phyloP scores from a whole-genome alignment of 1,140 invertebrate genomes.

The Drosophila fuyamai region DNA sequence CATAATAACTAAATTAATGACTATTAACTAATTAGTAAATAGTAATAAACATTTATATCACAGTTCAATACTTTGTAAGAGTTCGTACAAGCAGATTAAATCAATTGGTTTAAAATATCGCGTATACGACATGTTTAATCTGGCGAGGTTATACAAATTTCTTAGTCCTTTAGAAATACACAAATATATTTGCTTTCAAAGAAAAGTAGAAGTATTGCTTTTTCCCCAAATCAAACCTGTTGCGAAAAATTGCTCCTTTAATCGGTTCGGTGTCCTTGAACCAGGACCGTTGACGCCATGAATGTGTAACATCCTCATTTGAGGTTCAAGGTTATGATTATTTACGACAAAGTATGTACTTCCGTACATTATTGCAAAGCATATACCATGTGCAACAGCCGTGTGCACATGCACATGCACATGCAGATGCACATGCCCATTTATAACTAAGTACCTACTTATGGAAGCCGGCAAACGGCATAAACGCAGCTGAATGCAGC shows the following conservation, averaged over 20 bases:
- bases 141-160: too few relatives aligned
- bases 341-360: slow-evolving; percentile 44
- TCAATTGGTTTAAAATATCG: background rate
- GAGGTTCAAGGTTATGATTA: slow-evolving; percentile 59
- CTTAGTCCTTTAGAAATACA: too few relatives aligned
- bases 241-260: slow-evolving; percentile 3
- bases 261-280: slow-evolving; percentile 27
- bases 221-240: background rate
- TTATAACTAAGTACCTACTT: slow-evolving; percentile 51
- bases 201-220: too few relatives aligned
- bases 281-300: slow-evolving; percentile 24
- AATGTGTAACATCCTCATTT: slow-evolving; percentile 44
- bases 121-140: background rate
- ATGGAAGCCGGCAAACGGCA: slow-evolving; percentile 31
- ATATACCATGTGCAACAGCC: slow-evolving; percentile 1
- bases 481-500: slow-evolving; percentile 67
- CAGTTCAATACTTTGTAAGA: too few relatives aligned
- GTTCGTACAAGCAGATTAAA: too few relatives aligned
- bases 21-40: too few relatives aligned
- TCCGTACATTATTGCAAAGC: slow-evolving; percentile 14
- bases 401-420: background rate
- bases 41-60: too few relatives aligned
- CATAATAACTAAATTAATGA: too few relatives aligned
- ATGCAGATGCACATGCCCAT: slow-evolving; percentile 36
- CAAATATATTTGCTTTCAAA: too few relatives aligned